Evolutionary conservation across 2,113 vertebrate species (phyloP), one percentile per base, ranked within the genome.

Genomic region (Butorides virescens): DNA sequence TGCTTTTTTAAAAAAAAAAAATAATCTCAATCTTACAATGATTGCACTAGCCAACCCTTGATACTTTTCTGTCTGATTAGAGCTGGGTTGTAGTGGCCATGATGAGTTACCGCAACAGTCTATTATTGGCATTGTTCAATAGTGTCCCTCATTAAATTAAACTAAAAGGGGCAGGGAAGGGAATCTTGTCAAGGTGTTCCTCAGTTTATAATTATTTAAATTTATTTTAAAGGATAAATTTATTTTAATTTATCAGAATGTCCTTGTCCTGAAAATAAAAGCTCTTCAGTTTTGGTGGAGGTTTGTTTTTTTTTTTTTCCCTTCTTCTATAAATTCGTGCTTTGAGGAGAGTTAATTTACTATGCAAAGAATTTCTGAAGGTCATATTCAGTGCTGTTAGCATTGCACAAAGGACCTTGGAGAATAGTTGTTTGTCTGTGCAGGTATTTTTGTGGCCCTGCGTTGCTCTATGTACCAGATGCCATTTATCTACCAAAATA

Each of bases 71-170:
- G 37, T 72, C 58, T 92, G 73, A 75, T 63, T 78, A 80, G 27
- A 58, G 89, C 66, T 80, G 46, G 30, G 53, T 88, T 92, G 77
- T 58, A 77, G 70, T 87, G 59, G 19, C 55, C n/a, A 13, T 73
- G 67, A 82, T 82, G 59, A 81, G 53, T 72, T 87, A 67, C 42
- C 58, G 66, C 30, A 94, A 50, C 49, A 74, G 10, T 50, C 39
- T 63, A 56, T 95, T 94, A 47, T 15, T 93, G 91, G 30, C 55
- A 53, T 36, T 53, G 50, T 63, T 95, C 94, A 81, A 50, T 75
- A 92, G 77, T 92, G 82, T 61, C 63, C 87, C 75, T 93, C 79
- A 81, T 92, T 92, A 85, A 93, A 76, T 82, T 65, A 81, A 95
- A 74, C 66, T 37, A 55, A 70, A 82, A 87, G 59, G 52, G 59